A percentile compares a stretch with the other conserved stretches of the same genome.
Evolutionary conservation across 2,113 vertebrate species (phyloP).

Genomic region (Boulengeromyrus knoepffleri): DNA sequence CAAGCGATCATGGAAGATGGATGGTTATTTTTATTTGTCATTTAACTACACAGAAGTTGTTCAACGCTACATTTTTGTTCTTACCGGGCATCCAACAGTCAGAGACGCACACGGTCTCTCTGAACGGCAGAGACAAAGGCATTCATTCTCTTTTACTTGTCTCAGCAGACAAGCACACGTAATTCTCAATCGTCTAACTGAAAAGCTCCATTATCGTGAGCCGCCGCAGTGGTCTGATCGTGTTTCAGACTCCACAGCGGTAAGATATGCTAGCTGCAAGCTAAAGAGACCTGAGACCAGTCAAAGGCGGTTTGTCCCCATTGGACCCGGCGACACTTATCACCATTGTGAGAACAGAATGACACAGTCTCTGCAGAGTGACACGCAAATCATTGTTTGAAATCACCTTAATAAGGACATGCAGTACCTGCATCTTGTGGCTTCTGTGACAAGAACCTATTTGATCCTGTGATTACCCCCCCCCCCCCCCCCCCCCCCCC

Average conservation of each 20-base stretch:
- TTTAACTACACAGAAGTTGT: not conserved
- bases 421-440: not conserved
- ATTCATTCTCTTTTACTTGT: not conserved
- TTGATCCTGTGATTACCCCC: not conserved
- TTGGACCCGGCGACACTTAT: not conserved
- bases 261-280: not conserved
- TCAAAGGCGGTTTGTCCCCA: not conserved
- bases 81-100: not conserved
- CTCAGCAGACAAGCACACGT: not conserved
- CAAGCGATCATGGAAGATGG: not conserved
- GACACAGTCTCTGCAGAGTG: not conserved
- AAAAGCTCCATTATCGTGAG: not conserved
- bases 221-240: not conserved
- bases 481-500: too few relatives aligned
- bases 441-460: not conserved
- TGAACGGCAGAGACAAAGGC: not conserved
- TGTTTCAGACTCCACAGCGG: not conserved
- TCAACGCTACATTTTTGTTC: not conserved
- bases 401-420: not conserved
- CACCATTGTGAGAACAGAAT: not conserved
- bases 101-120: not conserved
- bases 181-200: not conserved
- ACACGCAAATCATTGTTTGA: not conserved
- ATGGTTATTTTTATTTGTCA: not conserved
- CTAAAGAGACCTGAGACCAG: not conserved